These are phyloP conservation scores for Rosalia funebris DNA, from an alignment of 2,888 invertebrate genomes.

Conservation along the genomic window DNA sequence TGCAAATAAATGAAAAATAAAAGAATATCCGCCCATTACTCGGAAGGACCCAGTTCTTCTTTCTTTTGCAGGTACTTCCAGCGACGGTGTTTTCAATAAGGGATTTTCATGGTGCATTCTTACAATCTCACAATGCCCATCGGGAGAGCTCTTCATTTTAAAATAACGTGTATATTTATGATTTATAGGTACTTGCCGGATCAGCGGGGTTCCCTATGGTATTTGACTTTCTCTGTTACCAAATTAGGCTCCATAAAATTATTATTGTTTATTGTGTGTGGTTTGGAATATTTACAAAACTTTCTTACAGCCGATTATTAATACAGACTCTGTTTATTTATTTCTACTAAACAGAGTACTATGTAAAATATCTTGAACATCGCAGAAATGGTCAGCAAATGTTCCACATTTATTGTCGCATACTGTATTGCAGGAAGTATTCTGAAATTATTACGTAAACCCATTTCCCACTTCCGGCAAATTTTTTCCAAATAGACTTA, in stretches of 20 bases:
- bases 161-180: conserved; percentile 23
- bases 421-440: no score
- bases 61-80: conserved; percentile 19
- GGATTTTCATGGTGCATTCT: conserved; percentile 26
- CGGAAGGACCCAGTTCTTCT: conserved; percentile 28
- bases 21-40: conserved; percentile 30
- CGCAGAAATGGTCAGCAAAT: no score
- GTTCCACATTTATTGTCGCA: no score
- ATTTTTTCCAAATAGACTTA: no score
- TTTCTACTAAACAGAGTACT: neutral
- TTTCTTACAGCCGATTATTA: conserved; percentile 4
- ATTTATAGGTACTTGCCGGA: conserved; percentile 18
- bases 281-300: neutral
- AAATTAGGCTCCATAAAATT: conserved; percentile 17
- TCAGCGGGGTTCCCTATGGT: neutral
- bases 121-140: conserved; percentile 11
- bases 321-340: conserved; percentile 9
- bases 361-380: no score
- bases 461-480: no score
- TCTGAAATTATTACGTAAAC: no score
- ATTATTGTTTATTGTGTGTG: conserved; percentile 9
- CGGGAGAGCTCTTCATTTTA: conserved; percentile 23
- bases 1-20: conserved; percentile 23
- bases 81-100: conserved; percentile 16
- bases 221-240: conserved; percentile 21